phyloP scores from a whole-genome alignment of 1,140 invertebrate species.

The Tenebrio molitor region DNA sequence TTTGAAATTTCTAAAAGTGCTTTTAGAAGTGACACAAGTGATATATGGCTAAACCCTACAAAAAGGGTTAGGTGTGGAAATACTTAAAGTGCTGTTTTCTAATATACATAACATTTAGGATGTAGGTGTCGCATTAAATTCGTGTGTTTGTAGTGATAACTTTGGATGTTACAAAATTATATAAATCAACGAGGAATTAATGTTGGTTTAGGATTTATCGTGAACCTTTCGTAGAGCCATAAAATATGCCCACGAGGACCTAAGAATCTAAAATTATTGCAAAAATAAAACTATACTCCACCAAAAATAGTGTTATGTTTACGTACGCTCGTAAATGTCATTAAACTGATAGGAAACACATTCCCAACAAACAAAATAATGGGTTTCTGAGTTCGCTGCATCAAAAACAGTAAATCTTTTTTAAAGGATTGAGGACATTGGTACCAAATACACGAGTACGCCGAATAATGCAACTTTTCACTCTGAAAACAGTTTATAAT shows the following conservation, averaged over 20 bases:
- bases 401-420: constrained; percentile 38
- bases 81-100: too few species aligned
- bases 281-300: background rate
- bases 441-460: background rate
- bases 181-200: too few species aligned
- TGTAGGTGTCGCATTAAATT: too few species aligned
- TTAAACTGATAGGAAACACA: constrained; percentile 24
- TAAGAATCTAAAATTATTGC: constrained; percentile 2
- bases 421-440: constrained; percentile 13
- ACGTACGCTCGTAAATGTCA: constrained; percentile 38
- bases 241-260: constrained; percentile 32
- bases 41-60: too few species aligned
- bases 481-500: constrained; percentile 12
- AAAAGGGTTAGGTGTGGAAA: too few species aligned
- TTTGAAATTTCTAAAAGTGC: too few species aligned
- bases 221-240: constrained; percentile 23
- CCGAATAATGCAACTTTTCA: constrained; percentile 2
- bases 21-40: too few species aligned
- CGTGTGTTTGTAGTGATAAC: too few species aligned
- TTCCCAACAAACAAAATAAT: constrained; percentile 20
- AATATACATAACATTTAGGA: too few species aligned
- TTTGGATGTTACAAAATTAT: too few species aligned
- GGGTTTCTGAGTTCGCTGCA: constrained; percentile 1
- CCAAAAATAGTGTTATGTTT: too few species aligned
- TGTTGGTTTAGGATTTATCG: constrained; percentile 5